Base-by-base conservation (phyloP, 2,113 vertebrate species). In the Psilopogon haemacephalus region DNA sequence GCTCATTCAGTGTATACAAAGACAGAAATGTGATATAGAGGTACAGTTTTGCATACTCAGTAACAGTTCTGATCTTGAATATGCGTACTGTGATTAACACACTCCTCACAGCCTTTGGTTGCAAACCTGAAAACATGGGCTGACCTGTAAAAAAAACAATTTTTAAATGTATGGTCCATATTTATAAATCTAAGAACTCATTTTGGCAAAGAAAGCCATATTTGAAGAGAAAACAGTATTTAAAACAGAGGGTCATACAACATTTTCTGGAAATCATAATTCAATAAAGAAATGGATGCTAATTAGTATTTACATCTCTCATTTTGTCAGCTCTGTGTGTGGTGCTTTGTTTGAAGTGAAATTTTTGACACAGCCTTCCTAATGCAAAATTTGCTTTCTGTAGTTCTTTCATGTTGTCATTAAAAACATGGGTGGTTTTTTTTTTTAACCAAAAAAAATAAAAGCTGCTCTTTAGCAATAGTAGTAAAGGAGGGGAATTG, bases 251-350 rank as follows among this genome's bases (percentile, higher is more conserved):
- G 50, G 68, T 89, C 63, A 52, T 26, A 38, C 26, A 80, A n/a
- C 38, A 44, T 76, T 94, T 93, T 91, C 59, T 85, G 90, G 30
- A 90, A 82, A 92, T 93, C 64, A 32, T 83, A 86, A 84, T 84
- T 94, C 59, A 86, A 23, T 86, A 74, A 92, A 84, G 84, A 89
- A 92, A 87, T 64, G 55, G 44, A 93, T 91, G 75, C 33, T 91
- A 87, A 92, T 95, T 87, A 89, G 56, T n/a, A 4, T 92, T 96
- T 94, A 89, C 92, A 91, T 94, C 37, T 50, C 77, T 94, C 35
- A 28, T 95, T 80, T 90, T 93, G 80, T 87, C 74, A 89, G 63
- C 81, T 82, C 58, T 96, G 11, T 75, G 44, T 65, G 21, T 81
- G 85, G 68, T 92, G 84, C 75, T 62, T 82, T 89, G 59, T 96